Base-by-base conservation (phyloP, 1,140 invertebrate genomes). In the Sitophilus oryzae region DNA sequence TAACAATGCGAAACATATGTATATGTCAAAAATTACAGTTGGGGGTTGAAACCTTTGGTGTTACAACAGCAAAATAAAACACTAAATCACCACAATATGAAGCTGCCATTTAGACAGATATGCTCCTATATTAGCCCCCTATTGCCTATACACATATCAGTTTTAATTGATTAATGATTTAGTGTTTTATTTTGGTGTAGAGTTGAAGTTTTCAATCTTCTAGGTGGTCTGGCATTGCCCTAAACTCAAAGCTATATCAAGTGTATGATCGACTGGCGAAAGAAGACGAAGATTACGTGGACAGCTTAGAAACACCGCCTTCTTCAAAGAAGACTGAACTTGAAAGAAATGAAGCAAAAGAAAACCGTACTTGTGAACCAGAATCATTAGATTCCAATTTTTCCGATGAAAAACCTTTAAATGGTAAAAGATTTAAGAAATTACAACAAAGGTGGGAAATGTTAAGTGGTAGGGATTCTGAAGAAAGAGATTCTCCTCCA, bases 401-500 rank as follows among this genome's bases (percentile, higher is more conserved):
- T 37, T 65, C 65, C 0, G 70, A 76, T 9, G 72, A 75, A 3
- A 71, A 75, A 43, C 67, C 65, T 3, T 49, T 73, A 20, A 65
- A 72, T 10, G 73, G 73, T 6, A 73, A 73, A 46, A 69, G 76
- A 1, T 93, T 92, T 71, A 80, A 85, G 34, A 80, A 85, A 23
- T 70, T 93, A 22, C 89, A 92, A 65, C 82, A 88, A 68, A 89
- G 90, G 66, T 93, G 89, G 90, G 90, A 93, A 71, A 78, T 86
- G 68, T 77, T 91, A 52, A 72, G 76, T 62, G 71, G 75, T 23
- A 73, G 76, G 58, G 75, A 81, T 58, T 72, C 70, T 16, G 70
- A 67, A 44, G 61, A 68, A 9, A 48, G 43, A n/a, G 46, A 56
- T 16, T 68, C 72, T 0, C 77, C 77, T 6, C 74, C 74, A 0